phyloP scores from a whole-genome alignment of 2,797 vertebrate genomes.

The Phalanger gymnotis region DNA sequence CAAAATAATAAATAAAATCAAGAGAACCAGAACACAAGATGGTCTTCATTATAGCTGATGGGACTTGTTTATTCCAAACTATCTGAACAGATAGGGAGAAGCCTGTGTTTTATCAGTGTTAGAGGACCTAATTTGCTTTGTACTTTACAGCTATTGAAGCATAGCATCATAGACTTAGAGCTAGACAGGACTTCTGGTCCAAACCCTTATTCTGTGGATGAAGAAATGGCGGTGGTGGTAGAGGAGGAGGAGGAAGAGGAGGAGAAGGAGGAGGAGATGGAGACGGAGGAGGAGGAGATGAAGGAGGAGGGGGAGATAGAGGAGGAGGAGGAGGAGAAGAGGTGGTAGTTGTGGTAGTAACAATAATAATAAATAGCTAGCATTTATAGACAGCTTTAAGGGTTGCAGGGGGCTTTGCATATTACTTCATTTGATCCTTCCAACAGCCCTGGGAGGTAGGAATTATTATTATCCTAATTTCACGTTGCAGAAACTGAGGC shows the following conservation, averaged over 20 bases:
- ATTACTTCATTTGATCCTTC: not conserved
- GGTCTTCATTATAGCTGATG: slow-evolving; percentile 7
- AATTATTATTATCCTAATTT: not conserved
- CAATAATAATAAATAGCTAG: not conserved
- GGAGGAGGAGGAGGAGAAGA: no score
- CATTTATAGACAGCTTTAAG: not conserved
- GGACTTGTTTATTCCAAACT: slow-evolving; percentile 60
- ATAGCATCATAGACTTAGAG: not conserved
- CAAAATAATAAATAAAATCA: slow-evolving; percentile 62
- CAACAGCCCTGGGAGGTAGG: not conserved
- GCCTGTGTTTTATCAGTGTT: slow-evolving; percentile 34
- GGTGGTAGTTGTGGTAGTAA: not conserved
- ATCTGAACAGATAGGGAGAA: not conserved
- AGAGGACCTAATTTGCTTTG: not conserved
- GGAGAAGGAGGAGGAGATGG: no score
- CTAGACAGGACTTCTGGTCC: not conserved
- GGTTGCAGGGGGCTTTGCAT: not conserved
- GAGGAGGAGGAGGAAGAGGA: no score
- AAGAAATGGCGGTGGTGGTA: not conserved
- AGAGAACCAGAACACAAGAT: slow-evolving; percentile 18
- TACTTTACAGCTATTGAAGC: not conserved
- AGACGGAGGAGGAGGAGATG: no score
- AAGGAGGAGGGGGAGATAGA: no score
- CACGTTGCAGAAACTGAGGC: not conserved
- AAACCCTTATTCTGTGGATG: not conserved